A percentile compares a stretch with the other conserved stretches of the same genome.
phyloP scores from a whole-genome alignment of 1,140 invertebrate genomes.

The Drosophila gunungcola region DNA sequence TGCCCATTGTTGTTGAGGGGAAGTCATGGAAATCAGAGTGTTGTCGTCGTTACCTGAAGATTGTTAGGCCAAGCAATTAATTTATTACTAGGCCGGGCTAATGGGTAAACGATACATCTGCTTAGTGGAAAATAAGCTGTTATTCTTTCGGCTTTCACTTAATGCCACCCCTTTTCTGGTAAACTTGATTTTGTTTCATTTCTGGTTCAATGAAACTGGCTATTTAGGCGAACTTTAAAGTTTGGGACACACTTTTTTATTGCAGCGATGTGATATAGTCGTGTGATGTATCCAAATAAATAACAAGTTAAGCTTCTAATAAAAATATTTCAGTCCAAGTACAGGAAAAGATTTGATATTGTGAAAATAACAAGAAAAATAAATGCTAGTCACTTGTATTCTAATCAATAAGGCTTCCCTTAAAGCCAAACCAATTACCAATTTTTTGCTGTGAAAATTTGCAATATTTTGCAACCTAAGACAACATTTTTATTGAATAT shows the following conservation, averaged over 20 bases:
- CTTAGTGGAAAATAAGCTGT: neutral
- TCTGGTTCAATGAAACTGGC: neutral
- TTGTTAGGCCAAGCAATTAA: conserved; percentile 51
- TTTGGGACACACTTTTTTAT: too few species aligned
- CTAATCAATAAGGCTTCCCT: neutral
- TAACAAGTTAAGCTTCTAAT: too few species aligned
- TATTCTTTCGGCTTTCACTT: neutral
- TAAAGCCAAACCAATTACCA: conserved; percentile 7
- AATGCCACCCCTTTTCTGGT: neutral
- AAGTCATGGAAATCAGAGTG: conserved; percentile 6
- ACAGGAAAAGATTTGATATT: too few species aligned
- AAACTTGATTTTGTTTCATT: neutral
- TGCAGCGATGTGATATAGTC: too few species aligned
- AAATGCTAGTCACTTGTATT: too few species aligned
- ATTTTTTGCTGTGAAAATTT: neutral
- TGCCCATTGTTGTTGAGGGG: conserved; percentile 25
- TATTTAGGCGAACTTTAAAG: too few species aligned
- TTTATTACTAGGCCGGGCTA: conserved; percentile 52
- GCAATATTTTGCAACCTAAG: neutral
- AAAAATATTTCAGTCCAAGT: too few species aligned
- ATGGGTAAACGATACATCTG: conserved; percentile 45
- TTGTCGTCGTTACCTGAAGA: conserved; percentile 35
- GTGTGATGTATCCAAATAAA: too few species aligned
- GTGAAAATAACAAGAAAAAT: too few species aligned
- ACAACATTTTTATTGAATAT: conserved; percentile 13